phyloP scores from a whole-genome alignment of 2,113 vertebrate genomes.

The Erinaceus europaeus region DNA sequence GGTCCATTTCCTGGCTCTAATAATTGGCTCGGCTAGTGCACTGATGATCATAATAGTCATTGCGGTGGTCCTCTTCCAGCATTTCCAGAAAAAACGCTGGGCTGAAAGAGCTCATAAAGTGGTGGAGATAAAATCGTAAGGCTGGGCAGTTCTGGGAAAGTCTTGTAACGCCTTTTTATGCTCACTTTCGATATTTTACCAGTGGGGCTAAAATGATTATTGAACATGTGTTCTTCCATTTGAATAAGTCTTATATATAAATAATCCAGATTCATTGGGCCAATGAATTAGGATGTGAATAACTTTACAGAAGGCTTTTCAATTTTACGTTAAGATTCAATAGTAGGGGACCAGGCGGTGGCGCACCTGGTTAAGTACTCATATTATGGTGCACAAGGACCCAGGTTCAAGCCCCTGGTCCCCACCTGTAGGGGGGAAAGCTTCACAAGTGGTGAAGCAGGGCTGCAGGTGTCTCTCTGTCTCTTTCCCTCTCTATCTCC shows the following conservation, averaged over 20 bases:
- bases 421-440: too few relatives aligned
- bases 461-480: too few relatives aligned
- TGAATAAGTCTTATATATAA: background rate
- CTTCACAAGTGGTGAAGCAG: too few relatives aligned
- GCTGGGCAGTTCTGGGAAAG: background rate
- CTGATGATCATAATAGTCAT: conserved; percentile 85
- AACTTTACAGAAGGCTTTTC: background rate
- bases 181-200: background rate
- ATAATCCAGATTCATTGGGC: background rate
- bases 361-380: too few relatives aligned
- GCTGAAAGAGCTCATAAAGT: conserved; percentile 70
- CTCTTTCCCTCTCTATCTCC: too few relatives aligned
- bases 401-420: too few relatives aligned
- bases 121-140: conserved; percentile 88
- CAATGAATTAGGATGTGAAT: background rate
- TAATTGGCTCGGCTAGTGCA: conserved; percentile 85
- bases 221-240: background rate
- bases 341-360: too few relatives aligned
- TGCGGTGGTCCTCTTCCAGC: conserved; percentile 79
- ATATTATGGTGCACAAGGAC: too few relatives aligned
- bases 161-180: background rate
- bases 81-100: conserved; percentile 78
- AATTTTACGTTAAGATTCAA: conserved; percentile 29
- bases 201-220: background rate
- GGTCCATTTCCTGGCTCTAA: conserved; percentile 86